Percentiles rank a stretch among this genome's conserved stretches.
Evolutionary conservation across 2,888 invertebrate species (phyloP).

Genomic region (Oeneis ivallda): DNA sequence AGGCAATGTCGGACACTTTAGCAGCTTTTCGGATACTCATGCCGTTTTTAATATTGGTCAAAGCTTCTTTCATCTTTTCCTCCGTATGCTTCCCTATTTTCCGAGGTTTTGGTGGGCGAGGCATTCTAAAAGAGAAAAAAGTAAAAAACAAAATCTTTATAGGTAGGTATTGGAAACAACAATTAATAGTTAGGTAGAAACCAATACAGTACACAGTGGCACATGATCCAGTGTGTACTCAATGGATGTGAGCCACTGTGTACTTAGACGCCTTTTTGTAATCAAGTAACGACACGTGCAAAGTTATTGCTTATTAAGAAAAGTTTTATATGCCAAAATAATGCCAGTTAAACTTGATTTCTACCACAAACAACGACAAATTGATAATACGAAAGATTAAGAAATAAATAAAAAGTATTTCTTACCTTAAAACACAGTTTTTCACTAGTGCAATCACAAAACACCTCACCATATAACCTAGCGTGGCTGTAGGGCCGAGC

Average conservation of each 20-base stretch:
- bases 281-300: neutral
- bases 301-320: neutral
- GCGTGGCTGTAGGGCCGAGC: neutral
- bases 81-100: neutral
- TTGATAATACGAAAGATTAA: slow-evolving; percentile 1
- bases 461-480: neutral
- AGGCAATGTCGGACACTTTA: neutral
- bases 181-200: neutral
- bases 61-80: neutral
- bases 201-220: neutral
- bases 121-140: neutral
- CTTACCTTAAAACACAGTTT: slow-evolving; percentile 2
- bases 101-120: neutral
- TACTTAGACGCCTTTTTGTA: neutral
- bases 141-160: neutral
- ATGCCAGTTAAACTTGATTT: neutral
- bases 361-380: slow-evolving; percentile 1
- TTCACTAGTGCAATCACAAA: neutral
- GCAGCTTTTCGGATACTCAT: neutral
- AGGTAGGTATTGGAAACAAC: neutral
- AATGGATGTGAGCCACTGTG: neutral
- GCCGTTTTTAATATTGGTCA: neutral
- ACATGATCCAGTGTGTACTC: neutral
- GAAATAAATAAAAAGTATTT: slow-evolving; percentile 3
- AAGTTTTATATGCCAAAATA: neutral